These are phyloP conservation scores for Campylomormyrus numenius DNA, from an alignment of 2,113 vertebrate species.

Conservation along the genomic window DNA sequence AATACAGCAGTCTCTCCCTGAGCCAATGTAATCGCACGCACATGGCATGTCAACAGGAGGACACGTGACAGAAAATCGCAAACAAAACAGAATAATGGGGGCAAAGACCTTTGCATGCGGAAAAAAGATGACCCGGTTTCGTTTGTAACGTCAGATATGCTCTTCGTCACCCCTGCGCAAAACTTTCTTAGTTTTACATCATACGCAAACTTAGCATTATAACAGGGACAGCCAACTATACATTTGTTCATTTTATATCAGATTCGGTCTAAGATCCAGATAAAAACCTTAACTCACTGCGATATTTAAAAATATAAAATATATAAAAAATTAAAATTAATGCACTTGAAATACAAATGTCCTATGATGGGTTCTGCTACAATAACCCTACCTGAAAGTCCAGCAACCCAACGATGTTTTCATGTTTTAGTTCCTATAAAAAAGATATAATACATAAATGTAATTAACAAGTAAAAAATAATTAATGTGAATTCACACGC, in stretches of 20 bases:
- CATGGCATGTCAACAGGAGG: constrained; percentile 44
- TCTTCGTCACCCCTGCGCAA: background rate
- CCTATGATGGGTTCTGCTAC: background rate
- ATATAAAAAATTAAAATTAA: background rate
- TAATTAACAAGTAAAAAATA: background rate
- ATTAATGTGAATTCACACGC: background rate
- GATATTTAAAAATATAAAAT: background rate
- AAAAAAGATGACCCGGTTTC: constrained; percentile 1
- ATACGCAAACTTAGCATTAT: background rate
- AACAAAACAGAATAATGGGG: constrained; percentile 20
- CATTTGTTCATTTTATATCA: background rate
- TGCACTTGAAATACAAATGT: background rate
- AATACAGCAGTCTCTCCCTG: background rate
- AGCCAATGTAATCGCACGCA: background rate
- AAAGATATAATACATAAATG: constrained; percentile 7
- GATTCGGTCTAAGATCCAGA: background rate
- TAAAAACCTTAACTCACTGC: background rate
- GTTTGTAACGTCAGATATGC: background rate
- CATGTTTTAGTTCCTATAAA: constrained; percentile 85
- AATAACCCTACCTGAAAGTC: constrained; percentile 81
- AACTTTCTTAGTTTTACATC: background rate
- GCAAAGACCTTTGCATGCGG: background rate
- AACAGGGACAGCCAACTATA: background rate
- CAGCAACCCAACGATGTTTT: constrained; percentile 89
- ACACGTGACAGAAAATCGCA: constrained; percentile 25